These are phyloP conservation scores for Drosophila bifasciata DNA, from an alignment of 1,140 invertebrate genomes.

Conservation along the genomic window DNA sequence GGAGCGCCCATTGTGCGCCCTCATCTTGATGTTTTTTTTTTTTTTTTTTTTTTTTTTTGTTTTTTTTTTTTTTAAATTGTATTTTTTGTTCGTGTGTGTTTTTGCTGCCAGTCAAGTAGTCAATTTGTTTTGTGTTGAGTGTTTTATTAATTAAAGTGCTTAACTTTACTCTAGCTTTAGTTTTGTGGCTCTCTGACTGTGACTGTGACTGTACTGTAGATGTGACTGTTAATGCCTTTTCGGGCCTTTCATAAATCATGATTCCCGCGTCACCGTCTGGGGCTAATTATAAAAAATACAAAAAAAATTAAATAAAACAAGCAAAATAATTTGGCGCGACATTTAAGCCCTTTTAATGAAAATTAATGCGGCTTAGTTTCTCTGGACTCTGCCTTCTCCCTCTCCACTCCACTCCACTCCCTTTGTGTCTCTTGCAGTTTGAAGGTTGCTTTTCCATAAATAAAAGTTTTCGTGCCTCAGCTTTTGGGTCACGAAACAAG, in stretches of 20 bases:
- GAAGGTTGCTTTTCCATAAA: slow-evolving; percentile 59
- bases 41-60: slow-evolving; percentile 22
- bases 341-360: slow-evolving; percentile 79
- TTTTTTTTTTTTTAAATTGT: slow-evolving; percentile 26
- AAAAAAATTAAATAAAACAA: slow-evolving; percentile 81
- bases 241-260: slow-evolving; percentile 70
- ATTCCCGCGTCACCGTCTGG: slow-evolving; percentile 35
- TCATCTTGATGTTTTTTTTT: slow-evolving; percentile 41
- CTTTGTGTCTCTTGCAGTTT: slow-evolving; percentile 2
- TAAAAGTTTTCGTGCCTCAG: slow-evolving; percentile 61
- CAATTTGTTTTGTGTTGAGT: slow-evolving; percentile 76
- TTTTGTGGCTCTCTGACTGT: slow-evolving; percentile 14
- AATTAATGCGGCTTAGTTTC: slow-evolving; percentile 71
- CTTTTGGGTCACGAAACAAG: slow-evolving; percentile 49
- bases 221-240: slow-evolving; percentile 20
- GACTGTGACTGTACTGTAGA: slow-evolving; percentile 23
- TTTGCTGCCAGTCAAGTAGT: slow-evolving; percentile 53
- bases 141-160: slow-evolving; percentile 82
- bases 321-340: slow-evolving; percentile 71
- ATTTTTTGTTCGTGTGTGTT: slow-evolving; percentile 25
- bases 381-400: slow-evolving; percentile 1
- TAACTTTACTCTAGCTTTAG: slow-evolving; percentile 39
- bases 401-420: background rate
- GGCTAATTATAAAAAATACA: slow-evolving; percentile 78
- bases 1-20: slow-evolving; percentile 68